Conservation (phyloP, 2,797 vertebrate genomes). For the Myotis pilosus region DNA sequence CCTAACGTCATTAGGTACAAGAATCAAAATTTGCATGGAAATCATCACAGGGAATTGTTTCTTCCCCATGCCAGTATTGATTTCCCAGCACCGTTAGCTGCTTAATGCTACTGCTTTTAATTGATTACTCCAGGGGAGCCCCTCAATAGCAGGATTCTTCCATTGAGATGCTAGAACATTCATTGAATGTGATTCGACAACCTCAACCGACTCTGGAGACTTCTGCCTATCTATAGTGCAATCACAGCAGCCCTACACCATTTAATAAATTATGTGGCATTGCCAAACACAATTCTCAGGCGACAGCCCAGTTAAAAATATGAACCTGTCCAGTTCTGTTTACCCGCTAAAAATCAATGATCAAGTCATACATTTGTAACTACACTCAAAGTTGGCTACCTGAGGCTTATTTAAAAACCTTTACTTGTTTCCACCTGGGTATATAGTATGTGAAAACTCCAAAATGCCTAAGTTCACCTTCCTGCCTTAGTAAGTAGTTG, state of each 20-base stretch:
- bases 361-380: conserved; percentile 54
- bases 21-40: conserved; percentile 80
- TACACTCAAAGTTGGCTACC: conserved; percentile 24
- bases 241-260: conserved; percentile 43
- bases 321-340: conserved; percentile 49
- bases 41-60: conserved; percentile 72
- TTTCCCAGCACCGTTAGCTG: conserved; percentile 73
- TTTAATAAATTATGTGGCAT: conserved; percentile 52
- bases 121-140: conserved; percentile 75
- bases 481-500: background rate
- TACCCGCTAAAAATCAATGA: conserved; percentile 60
- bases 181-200: conserved; percentile 62
- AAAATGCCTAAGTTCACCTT: conserved; percentile 1
- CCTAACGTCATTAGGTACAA: conserved; percentile 69
- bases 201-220: conserved; percentile 58
- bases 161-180: conserved; percentile 63
- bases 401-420: conserved; percentile 25
- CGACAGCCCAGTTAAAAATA: conserved; percentile 61
- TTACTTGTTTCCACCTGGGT: background rate
- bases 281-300: conserved; percentile 48
- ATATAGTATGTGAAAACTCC: background rate
- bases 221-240: background rate
- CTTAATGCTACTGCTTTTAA: conserved; percentile 76
- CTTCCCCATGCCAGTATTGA: conserved; percentile 65
- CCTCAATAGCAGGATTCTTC: conserved; percentile 64